Evolutionary conservation across 2,888 invertebrate genomes (phyloP).

Genomic region (Neoaliturus tenellus): DNA sequence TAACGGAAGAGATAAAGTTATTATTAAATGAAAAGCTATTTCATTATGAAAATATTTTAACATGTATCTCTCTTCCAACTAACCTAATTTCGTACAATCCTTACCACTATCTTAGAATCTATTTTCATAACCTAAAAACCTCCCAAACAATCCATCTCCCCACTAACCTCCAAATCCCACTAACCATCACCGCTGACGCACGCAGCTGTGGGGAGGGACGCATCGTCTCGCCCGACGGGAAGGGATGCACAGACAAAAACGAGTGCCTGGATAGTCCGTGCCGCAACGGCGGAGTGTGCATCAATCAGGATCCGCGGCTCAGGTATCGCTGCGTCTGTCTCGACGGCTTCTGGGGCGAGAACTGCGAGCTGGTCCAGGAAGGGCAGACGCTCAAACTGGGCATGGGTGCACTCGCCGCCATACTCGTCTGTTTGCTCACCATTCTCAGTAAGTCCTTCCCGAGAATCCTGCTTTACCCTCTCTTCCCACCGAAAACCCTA

Average conservation of each 20-base stretch:
- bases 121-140: no score
- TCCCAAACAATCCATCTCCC: not conserved
- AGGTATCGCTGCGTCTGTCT: constrained; percentile 93
- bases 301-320: constrained; percentile 92
- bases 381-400: constrained; percentile 96
- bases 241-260: constrained; percentile 96
- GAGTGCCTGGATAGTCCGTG: constrained; percentile 97
- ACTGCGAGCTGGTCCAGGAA: constrained; percentile 95
- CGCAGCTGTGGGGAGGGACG: constrained; percentile 95
- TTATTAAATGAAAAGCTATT: no score
- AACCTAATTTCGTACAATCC: no score
- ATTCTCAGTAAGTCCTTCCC: constrained; percentile 91
- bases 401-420: constrained; percentile 97
- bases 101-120: no score
- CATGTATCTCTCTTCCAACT: no score
- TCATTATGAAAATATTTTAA: no score
- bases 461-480: not conserved
- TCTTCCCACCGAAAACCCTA: not conserved
- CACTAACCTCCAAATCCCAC: constrained; percentile 19
- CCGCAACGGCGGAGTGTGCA: constrained; percentile 94
- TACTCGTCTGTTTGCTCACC: constrained; percentile 97
- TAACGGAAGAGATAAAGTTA: no score
- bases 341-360: constrained; percentile 95
- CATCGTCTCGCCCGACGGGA: constrained; percentile 91
- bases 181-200: not conserved